A percentile compares a stretch with the other conserved stretches of the same genome.
phyloP scores from a whole-genome alignment of 2,888 invertebrate genomes.

The Deilephila elpenor region DNA sequence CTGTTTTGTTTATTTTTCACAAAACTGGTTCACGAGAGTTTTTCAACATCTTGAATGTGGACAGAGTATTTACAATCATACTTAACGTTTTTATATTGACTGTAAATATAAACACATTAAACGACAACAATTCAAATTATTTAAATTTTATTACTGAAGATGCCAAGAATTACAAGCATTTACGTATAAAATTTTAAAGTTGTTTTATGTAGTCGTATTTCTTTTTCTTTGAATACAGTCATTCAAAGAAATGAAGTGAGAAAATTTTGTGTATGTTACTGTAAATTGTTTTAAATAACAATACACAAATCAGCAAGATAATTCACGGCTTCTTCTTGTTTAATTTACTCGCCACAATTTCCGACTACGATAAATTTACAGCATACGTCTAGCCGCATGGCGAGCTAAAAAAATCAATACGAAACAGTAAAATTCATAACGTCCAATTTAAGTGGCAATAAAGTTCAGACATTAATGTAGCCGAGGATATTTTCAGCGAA shows the following conservation, averaged over 20 bases:
- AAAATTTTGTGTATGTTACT: not conserved
- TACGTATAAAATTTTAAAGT: not conserved
- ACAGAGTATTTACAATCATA: not conserved
- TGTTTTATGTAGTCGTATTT: conserved; percentile 10
- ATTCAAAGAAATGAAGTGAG: not conserved
- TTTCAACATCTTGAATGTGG: not conserved
- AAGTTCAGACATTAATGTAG: conserved; percentile 34
- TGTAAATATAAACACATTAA: conserved; percentile 36
- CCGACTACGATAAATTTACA: not conserved
- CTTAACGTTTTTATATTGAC: conserved; percentile 23
- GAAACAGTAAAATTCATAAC: not conserved
- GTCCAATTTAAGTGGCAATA: not conserved
- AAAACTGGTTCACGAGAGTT: conserved; percentile 4
- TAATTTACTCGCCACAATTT: not conserved
- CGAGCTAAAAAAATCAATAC: not conserved
- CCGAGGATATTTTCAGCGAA: conserved; percentile 50
- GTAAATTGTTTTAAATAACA: not conserved
- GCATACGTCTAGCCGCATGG: not conserved
- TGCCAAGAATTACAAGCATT: not conserved
- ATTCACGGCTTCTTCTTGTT: not conserved
- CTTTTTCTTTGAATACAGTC: not conserved
- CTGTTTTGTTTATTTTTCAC: conserved; percentile 1
- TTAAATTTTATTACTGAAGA: conserved; percentile 9
- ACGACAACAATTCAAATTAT: conserved; percentile 33
- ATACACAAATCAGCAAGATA: not conserved